These are phyloP conservation scores for Chrysoperla carnea DNA, from an alignment of 1,140 invertebrate species.

Conservation along the genomic window DNA sequence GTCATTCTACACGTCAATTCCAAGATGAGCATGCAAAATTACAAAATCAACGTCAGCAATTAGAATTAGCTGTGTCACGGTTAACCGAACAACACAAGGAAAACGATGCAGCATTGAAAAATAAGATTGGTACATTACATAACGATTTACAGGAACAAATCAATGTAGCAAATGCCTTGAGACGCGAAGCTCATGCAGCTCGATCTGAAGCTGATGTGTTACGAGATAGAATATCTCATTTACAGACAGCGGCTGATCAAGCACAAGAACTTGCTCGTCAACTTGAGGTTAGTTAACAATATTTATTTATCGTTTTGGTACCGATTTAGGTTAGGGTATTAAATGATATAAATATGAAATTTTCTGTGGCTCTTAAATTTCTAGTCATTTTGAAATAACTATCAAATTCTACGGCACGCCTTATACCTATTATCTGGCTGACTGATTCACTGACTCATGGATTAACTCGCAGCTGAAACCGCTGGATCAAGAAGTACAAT, in stretches of 20 bases:
- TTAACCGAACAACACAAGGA: conserved; percentile 18
- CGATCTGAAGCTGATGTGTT: conserved; percentile 24
- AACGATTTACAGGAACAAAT: conserved; percentile 30
- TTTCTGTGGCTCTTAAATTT: no score
- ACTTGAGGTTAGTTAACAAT: conserved; percentile 27
- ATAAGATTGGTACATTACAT: conserved; percentile 28
- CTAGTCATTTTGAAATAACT: no score
- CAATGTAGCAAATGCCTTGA: conserved; percentile 23
- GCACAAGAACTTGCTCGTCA: conserved; percentile 33
- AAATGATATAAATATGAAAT: no score
- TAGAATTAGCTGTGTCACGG: conserved; percentile 28
- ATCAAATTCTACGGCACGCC: no score
- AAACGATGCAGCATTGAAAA: conserved; percentile 26
- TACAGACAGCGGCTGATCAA: conserved; percentile 15
- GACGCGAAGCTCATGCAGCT: conserved; percentile 25
- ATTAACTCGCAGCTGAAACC: no score
- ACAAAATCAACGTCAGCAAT: conserved; percentile 31
- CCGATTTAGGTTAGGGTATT: background rate
- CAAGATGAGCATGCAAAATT: conserved; percentile 32
- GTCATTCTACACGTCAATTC: conserved; percentile 28
- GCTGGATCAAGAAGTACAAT: no score
- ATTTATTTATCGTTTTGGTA: background rate
- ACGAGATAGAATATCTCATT: conserved; percentile 18
- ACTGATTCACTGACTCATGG: no score
- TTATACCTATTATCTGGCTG: no score